Percentiles rank a stretch among this genome's conserved stretches.
These are phyloP conservation scores for Neomorphus geoffroyi DNA, from an alignment of 2,797 vertebrate species.

Conservation along the genomic window DNA sequence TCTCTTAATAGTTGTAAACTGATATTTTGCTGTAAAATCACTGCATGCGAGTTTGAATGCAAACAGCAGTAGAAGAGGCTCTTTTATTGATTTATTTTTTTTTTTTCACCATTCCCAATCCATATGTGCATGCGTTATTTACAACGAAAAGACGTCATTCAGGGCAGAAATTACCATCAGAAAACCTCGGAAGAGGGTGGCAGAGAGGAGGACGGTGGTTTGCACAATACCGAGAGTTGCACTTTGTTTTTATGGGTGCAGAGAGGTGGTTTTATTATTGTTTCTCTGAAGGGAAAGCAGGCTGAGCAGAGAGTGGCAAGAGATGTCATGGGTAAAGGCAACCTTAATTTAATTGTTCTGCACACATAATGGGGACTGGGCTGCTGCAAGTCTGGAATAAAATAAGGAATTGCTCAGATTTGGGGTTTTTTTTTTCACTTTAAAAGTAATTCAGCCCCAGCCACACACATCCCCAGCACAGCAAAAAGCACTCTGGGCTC, in stretches of 20 bases:
- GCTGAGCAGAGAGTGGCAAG: not conserved
- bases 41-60: constrained; percentile 88
- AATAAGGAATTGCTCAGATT: not conserved
- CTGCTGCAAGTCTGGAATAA: not conserved
- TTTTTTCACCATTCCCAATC: constrained; percentile 48
- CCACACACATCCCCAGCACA: not conserved
- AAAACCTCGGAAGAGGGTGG: not conserved
- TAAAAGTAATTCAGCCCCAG: not conserved
- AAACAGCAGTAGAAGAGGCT: constrained; percentile 78
- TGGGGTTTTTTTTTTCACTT: no score
- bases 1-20: constrained; percentile 22
- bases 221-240: not conserved
- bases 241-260: not conserved
- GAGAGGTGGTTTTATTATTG: not conserved
- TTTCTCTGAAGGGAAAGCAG: not conserved
- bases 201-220: not conserved
- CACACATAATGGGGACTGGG: not conserved
- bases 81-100: not conserved
- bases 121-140: constrained; percentile 88
- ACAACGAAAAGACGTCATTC: constrained; percentile 61
- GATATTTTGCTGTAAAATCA: constrained; percentile 77
- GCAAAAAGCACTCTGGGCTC: accelerated
- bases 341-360: not conserved
- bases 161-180: not conserved
- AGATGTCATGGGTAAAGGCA: not conserved